Conservation (phyloP, 2,797 vertebrate species). For the Basileuterus tristriatus region DNA sequence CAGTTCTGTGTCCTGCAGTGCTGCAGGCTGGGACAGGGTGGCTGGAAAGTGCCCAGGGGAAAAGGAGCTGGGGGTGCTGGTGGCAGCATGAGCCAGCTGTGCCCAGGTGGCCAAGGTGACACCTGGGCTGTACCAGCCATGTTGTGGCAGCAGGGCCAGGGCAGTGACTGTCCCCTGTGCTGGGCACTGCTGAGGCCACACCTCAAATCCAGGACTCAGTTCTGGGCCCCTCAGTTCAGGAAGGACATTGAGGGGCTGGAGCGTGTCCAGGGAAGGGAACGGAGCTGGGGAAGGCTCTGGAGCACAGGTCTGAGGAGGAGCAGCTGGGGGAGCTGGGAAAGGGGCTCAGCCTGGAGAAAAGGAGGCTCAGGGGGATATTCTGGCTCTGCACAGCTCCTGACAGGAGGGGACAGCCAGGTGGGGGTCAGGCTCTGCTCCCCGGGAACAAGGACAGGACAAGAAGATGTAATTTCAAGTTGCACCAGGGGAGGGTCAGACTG, state of each 20-base stretch:
- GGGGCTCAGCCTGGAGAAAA: not conserved
- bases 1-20: not conserved
- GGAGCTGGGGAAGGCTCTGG: not conserved
- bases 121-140: rapidly evolving
- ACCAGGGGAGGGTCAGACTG: not conserved
- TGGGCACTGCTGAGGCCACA: not conserved
- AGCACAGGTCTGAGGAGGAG: not conserved
- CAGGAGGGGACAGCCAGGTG: rapidly evolving
- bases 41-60: not conserved
- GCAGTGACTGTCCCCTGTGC: not conserved
- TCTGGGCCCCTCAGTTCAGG: rapidly evolving
- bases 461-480: not conserved
- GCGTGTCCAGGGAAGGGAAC: rapidly evolving
- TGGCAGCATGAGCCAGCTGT: not conserved
- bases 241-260: not conserved
- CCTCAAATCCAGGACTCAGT: rapidly evolving
- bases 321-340: not conserved
- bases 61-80: not conserved
- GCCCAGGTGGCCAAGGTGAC: not conserved
- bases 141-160: not conserved
- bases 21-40: not conserved
- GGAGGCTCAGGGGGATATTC: not conserved
- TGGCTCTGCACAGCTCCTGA: rapidly evolving
- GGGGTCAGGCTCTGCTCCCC: rapidly evolving
- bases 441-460: not conserved